These are phyloP conservation scores for Drosophila greeni DNA, from an alignment of 2,888 invertebrate species.

Conservation along the genomic window DNA sequence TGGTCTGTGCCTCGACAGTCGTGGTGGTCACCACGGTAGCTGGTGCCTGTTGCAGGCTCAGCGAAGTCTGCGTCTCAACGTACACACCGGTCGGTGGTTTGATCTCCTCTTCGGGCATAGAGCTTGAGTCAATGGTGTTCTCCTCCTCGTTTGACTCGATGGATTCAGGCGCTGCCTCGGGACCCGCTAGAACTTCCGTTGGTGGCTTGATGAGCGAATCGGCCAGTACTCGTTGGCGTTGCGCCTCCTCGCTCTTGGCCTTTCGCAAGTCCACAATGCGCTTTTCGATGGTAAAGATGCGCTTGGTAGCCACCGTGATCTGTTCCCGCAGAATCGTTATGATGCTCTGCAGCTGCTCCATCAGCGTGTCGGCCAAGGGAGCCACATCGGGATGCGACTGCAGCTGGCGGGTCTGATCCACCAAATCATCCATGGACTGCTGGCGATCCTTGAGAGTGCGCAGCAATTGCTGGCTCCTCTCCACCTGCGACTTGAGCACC, in stretches of 20 bases:
- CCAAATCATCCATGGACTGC: conserved; percentile 79
- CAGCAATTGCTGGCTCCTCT: conserved; percentile 80
- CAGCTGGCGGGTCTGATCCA: conserved; percentile 80
- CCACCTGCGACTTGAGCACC: conserved; percentile 80
- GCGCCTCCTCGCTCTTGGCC: conserved; percentile 64
- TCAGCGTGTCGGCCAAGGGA: conserved; percentile 79
- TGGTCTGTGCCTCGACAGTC: conserved; percentile 83
- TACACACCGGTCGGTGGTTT: conserved; percentile 72
- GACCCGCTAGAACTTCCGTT: conserved; percentile 14
- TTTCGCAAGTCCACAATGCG: conserved; percentile 70
- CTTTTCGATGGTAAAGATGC: conserved; percentile 80
- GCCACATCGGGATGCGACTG: conserved; percentile 80
- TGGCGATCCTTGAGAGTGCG: conserved; percentile 80
- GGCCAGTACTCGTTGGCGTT: conserved; percentile 69
- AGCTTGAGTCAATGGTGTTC: conserved; percentile 84
- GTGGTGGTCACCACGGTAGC: conserved; percentile 49
- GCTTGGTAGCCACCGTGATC: conserved; percentile 82
- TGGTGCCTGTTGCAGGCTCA: conserved; percentile 79
- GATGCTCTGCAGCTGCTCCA: conserved; percentile 81
- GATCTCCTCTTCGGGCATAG: conserved; percentile 86
- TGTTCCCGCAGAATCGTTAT: conserved; percentile 82
- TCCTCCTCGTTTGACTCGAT: conserved; percentile 72
- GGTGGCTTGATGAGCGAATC: conserved; percentile 68
- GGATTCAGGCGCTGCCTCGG: conserved; percentile 70
- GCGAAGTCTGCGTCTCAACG: conserved; percentile 85